A percentile compares a stretch with the other conserved stretches of the same genome.
Evolutionary conservation across 2,888 invertebrate species (phyloP).

Genomic region (Calliphora vomitoria): DNA sequence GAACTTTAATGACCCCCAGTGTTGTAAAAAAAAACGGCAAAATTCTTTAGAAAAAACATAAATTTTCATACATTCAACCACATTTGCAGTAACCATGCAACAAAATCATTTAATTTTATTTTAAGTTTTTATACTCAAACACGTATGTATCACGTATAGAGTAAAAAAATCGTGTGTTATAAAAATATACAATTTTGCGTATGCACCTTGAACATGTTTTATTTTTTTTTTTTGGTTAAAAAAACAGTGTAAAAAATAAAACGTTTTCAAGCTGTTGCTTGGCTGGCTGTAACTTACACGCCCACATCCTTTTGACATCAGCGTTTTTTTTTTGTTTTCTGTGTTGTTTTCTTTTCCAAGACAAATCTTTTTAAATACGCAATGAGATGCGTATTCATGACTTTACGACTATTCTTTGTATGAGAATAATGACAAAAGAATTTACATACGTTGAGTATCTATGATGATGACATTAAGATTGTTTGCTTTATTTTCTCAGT

Average conservation of each 20-base stretch:
- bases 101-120: conserved; percentile 16
- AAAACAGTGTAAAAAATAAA: neutral
- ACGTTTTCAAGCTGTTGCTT: conserved; percentile 28
- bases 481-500: conserved; percentile 9
- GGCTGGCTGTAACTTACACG: conserved; percentile 49
- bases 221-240: neutral
- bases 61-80: neutral
- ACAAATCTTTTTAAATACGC: conserved; percentile 55
- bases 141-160: too few species aligned
- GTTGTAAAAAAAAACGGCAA: conserved; percentile 19
- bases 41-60: conserved; percentile 35
- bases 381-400: conserved; percentile 48
- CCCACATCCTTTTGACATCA: conserved; percentile 67
- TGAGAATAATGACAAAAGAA: conserved; percentile 27
- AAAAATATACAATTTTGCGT: conserved; percentile 24
- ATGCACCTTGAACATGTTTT: conserved; percentile 41
- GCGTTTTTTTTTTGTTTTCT: conserved; percentile 14
- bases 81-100: conserved; percentile 36
- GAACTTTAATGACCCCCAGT: conserved; percentile 46
- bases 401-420: neutral
- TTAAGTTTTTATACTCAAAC: neutral
- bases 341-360: neutral
- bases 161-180: neutral
- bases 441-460: conserved; percentile 22
- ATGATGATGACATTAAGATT: conserved; percentile 17